These are phyloP conservation scores for Neopelma chrysocephalum DNA, from an alignment of 2,797 vertebrate genomes.

Conservation along the genomic window DNA sequence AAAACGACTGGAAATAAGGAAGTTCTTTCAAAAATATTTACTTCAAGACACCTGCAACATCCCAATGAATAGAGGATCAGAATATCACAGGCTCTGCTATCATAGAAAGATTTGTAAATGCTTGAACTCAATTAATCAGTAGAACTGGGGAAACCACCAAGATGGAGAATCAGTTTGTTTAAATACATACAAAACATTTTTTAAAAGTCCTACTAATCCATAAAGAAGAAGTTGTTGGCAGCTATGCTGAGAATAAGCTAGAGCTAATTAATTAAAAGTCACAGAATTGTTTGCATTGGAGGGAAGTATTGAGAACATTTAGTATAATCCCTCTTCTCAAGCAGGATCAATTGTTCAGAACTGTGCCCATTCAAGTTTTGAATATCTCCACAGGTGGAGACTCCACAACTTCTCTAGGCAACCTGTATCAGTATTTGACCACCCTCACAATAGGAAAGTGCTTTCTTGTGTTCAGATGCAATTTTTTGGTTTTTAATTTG, in stretches of 20 bases:
- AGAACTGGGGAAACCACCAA: conserved; percentile 2
- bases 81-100: neutral
- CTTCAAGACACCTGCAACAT: conserved; percentile 37
- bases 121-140: neutral
- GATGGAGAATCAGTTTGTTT: neutral
- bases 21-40: conserved; percentile 50
- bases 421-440: neutral
- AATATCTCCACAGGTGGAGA: neutral
- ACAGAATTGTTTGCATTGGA: neutral
- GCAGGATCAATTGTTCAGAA: neutral
- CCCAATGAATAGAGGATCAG: neutral
- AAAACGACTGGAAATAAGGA: conserved; percentile 39
- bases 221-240: neutral
- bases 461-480: neutral
- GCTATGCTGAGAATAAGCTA: neutral
- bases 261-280: neutral
- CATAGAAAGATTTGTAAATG: neutral
- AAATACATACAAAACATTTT: conserved; percentile 14
- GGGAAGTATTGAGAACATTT: neutral
- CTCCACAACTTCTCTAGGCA: neutral
- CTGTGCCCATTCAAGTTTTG: neutral
- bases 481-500: neutral
- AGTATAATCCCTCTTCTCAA: neutral
- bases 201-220: neutral
- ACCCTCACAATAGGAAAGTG: neutral